Base-by-base conservation (phyloP, 1,140 invertebrate genomes). In the Brachionus paranguensis region DNA sequence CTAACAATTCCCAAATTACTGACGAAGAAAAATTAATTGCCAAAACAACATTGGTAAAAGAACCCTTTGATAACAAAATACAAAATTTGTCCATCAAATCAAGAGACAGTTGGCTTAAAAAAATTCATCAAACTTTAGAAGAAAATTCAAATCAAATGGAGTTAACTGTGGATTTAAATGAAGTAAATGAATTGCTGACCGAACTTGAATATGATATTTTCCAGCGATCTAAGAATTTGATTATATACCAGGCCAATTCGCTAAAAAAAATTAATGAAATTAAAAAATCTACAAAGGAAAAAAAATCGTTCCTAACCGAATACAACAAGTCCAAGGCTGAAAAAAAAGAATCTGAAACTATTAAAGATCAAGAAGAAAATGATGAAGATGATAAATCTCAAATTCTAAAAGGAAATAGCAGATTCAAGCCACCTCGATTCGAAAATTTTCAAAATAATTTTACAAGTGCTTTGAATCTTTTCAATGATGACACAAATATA, bases 31-130 rank as follows among this genome's bases (percentile, higher is more conserved):
- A 81, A 43, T 8, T 64, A 37, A 24, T 81, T 8, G 50, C 78
- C 3, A 60, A 81, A 81, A 81, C 78, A 27, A 64, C 78, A 29
- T n/a, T 64, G 24, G 37, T 81, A 20, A 41, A 64, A 64, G 78
- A 81, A 17, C n/a, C 24, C 10, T 45, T 29, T 47, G 65, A 68
- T 20, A 68, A 60, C 45, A 81, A 81, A 81, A 81, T 81, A 45
- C 53, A 68, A 43, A 81, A 81, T 47, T 47, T 81, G 27, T 60
- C 53, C 4, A 12, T 81, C 7, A 81, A 37, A 64, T 81, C 78
- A 47, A 43, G 78, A 60, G 78, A 81, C 14, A 64, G 20, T 68
- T 81, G 78, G 78, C 37, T 81, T 11, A 81, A 65, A 68, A 81
- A 81, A 37, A 81, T 81, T 24, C 33, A 81, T 17, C 20, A 81